phyloP scores from a whole-genome alignment of 2,888 invertebrate species.

The Carpatolechia fugitivella region DNA sequence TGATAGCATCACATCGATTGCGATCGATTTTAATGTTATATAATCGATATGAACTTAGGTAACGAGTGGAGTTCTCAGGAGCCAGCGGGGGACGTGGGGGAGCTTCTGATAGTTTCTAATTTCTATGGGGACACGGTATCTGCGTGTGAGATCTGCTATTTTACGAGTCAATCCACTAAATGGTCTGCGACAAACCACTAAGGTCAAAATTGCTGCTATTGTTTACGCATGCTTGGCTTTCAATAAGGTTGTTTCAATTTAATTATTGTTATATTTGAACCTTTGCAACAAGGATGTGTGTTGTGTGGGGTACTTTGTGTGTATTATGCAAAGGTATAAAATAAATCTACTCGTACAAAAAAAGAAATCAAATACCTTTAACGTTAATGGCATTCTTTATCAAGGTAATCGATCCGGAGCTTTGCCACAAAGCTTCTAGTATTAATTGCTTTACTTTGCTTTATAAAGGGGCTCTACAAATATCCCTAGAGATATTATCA shows the following conservation, averaged over 20 bases:
- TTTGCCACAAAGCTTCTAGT: constrained; percentile 11
- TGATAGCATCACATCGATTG: constrained; percentile 60
- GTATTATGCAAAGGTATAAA: background rate
- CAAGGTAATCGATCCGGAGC: constrained; percentile 10
- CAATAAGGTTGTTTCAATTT: constrained; percentile 35
- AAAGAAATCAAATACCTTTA: background rate
- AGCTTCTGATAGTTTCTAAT: constrained; percentile 6
- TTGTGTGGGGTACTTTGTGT: background rate
- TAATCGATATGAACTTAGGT: constrained; percentile 26
- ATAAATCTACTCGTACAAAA: background rate
- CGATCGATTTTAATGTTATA: constrained; percentile 49
- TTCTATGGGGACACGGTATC: constrained; percentile 39
- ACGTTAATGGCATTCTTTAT: constrained; percentile 13
- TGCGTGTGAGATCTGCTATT: constrained; percentile 69
- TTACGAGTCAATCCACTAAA: constrained; percentile 49
- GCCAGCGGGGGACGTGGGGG: constrained; percentile 58
- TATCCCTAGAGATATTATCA: constrained; percentile 1
- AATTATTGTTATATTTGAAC: constrained; percentile 39
- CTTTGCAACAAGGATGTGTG: constrained; percentile 1
- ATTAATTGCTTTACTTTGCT: constrained; percentile 11
- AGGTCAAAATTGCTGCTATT: constrained; percentile 29
- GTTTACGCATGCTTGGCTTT: constrained; percentile 42
- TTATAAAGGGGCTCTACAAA: constrained; percentile 1
- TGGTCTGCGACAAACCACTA: constrained; percentile 12
- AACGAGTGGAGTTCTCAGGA: constrained; percentile 71